Base-by-base conservation (phyloP, 2,888 invertebrate genomes). In the Dasysyrphus tricinctus region DNA sequence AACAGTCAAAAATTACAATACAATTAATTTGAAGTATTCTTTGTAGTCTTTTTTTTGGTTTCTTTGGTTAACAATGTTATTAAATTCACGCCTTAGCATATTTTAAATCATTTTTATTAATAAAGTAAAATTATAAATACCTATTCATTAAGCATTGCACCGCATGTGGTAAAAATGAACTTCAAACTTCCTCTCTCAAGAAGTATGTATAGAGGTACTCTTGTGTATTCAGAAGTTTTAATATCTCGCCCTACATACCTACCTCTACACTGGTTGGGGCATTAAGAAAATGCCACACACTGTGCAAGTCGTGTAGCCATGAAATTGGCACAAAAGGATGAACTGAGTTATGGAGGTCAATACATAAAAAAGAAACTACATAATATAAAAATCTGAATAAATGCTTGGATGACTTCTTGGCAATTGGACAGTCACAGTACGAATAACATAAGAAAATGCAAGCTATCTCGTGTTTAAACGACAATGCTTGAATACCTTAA, bases 81-180 rank as follows among this genome's bases (percentile, higher is more conserved):
- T 42, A 24, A 59, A 16, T 37, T 59, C 12, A 12, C 51, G 16
- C 24, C 11, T 24, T 29, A 11, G 14, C 29, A 47, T 29, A 29
- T 29, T 44, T 44, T 29, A 47, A 24, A 11, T 14, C n/a, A 44
- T 47, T 44, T 32, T 29, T 72, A 65, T 37, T 83, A 70, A 19
- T 2, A n/a, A 19, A 57, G 1, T 3, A 57, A 75, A 75, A 80
- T 67, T 61, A 80, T 47, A 47, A 69, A 80, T 77, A 51, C 73
- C 65, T 73, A 77, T 88, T 89, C 89, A 89, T 89, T 89, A 89
- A 59, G 12, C 2, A 16, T 16, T 59, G 12, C 37, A 88, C 80
- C 87, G 89, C 89, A 89, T 89, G 90, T 88, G 89, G 89, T 89
- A 89, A 89, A 90, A 5, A 39, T 12, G 12, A 39, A 39, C 39